Evolutionary conservation across 1,140 invertebrate genomes (phyloP).

Genomic region (Pseudomyrmex concolor): DNA sequence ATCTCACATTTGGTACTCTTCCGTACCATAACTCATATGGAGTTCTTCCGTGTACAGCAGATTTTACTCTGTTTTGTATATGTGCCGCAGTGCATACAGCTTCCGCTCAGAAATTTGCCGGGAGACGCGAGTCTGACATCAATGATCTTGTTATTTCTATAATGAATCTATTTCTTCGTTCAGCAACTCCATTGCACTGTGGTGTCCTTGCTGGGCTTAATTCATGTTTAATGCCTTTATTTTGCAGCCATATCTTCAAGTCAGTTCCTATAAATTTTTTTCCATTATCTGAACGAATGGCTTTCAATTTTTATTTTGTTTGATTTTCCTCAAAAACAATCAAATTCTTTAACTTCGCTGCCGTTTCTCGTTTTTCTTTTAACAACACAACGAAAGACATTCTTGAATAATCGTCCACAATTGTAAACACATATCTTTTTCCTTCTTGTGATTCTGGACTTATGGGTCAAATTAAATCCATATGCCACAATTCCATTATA

Average conservation of each 20-base stretch:
- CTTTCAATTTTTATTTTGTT: neutral
- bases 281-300: neutral
- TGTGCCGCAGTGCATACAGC: neutral
- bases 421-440: neutral
- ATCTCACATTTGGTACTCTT: neutral
- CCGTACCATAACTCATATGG: slow-evolving; percentile 7
- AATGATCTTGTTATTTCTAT: neutral
- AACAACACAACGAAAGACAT: neutral
- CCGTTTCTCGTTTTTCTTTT: neutral
- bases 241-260: neutral
- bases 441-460: neutral
- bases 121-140: neutral
- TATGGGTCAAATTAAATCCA: slow-evolving; percentile 1
- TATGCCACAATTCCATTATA: slow-evolving; percentile 13
- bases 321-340: slow-evolving; percentile 4
- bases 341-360: neutral
- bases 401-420: slow-evolving; percentile 6
- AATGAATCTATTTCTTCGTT: neutral
- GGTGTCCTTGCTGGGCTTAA: slow-evolving; percentile 13
- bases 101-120: neutral
- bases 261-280: neutral
- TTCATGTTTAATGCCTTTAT: slow-evolving; percentile 27
- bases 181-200: slow-evolving; percentile 21
- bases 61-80: neutral
- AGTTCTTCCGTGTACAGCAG: neutral